Percentiles rank a stretch among this genome's conserved stretches.
phyloP scores from a whole-genome alignment of 2,888 invertebrate genomes.

The Dichetophora obliterata region DNA sequence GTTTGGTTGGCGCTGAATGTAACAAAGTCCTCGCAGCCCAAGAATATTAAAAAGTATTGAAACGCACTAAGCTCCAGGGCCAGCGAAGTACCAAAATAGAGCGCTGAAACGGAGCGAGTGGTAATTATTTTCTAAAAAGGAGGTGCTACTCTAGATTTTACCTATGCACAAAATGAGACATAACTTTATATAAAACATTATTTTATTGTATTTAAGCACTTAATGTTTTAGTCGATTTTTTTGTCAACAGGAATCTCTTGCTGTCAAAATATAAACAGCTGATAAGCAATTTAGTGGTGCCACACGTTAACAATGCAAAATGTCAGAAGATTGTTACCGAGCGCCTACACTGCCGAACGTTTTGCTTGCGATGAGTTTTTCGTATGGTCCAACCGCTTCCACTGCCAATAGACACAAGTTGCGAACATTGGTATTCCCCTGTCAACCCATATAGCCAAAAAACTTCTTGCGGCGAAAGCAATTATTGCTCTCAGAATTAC shows the following conservation, averaged over 20 bases:
- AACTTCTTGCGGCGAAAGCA: no score
- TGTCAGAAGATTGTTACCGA: no score
- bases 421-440: no score
- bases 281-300: background rate
- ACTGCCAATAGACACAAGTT: no score
- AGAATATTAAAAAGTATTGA: constrained; percentile 49
- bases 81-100: constrained; percentile 19
- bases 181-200: background rate
- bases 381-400: no score
- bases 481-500: no score
- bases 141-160: background rate
- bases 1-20: constrained; percentile 33
- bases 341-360: no score
- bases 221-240: no score
- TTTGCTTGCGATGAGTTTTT: no score
- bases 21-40: constrained; percentile 40
- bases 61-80: constrained; percentile 45
- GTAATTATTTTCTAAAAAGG: background rate
- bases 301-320: background rate
- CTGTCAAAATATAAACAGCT: constrained; percentile 3
- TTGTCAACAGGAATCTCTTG: no score
- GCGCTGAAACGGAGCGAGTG: constrained; percentile 29
- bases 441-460: no score
- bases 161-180: background rate
- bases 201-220: background rate